Conservation (phyloP, 1,140 invertebrate species). For the Drosophila nikananu region DNA sequence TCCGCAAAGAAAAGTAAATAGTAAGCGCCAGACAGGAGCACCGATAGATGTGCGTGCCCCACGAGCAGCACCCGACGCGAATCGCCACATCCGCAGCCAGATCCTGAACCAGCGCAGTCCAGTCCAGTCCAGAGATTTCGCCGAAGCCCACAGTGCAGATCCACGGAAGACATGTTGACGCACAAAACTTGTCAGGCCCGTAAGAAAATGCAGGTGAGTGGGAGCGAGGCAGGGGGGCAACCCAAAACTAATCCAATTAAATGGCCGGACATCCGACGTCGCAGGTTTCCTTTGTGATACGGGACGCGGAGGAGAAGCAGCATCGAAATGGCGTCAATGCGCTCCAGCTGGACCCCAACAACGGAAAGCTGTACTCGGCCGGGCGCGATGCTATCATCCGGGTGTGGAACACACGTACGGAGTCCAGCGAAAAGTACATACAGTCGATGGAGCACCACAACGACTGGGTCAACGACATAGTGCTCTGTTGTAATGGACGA, state of each 20-base stretch:
- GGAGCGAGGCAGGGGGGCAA: not conserved
- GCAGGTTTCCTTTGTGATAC: conserved; percentile 98
- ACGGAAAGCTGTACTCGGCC: conserved; percentile 97
- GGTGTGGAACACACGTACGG: conserved; percentile 95
- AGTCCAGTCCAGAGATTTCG: conserved; percentile 39
- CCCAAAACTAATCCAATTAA: conserved; percentile 35
- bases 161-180: conserved; percentile 79
- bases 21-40: not conserved
- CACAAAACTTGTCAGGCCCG: conserved; percentile 87
- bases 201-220: conserved; percentile 89
- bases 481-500: conserved; percentile 97
- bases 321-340: conserved; percentile 98
- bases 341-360: conserved; percentile 95
- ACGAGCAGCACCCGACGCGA: conserved; percentile 17
- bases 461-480: conserved; percentile 99
- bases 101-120: conserved; percentile 31
- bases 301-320: conserved; percentile 96
- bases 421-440: conserved; percentile 92
- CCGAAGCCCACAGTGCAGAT: conserved; percentile 35
- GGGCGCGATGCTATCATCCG: conserved; percentile 98
- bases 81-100: conserved; percentile 28
- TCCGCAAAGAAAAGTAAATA: conserved; percentile 49
- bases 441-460: conserved; percentile 99
- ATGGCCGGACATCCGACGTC: conserved; percentile 1
- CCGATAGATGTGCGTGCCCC: conserved; percentile 38